phyloP scores from a whole-genome alignment of 1,140 invertebrate species.

The Diachasmimorpha longicaudata region DNA sequence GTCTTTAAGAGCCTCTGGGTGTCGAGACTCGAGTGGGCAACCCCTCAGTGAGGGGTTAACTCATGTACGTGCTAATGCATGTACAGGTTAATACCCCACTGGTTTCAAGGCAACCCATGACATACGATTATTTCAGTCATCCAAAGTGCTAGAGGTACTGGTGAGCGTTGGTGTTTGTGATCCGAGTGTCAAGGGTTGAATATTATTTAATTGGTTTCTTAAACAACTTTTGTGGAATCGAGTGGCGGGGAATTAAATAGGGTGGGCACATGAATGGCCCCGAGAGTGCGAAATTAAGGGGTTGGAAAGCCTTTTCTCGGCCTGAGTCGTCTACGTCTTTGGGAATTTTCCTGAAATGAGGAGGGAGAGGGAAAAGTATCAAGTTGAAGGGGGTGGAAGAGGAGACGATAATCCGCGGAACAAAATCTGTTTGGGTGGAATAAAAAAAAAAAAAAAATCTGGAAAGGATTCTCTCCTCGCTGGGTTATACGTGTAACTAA shows the following conservation, averaged over 20 bases:
- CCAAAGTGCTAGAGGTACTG: not conserved
- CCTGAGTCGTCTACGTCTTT: not conserved
- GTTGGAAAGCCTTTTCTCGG: not conserved
- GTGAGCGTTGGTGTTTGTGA: not conserved
- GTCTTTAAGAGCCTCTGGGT: constrained; percentile 21
- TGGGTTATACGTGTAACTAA: constrained; percentile 7
- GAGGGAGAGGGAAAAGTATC: constrained; percentile 5
- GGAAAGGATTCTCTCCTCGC: constrained; percentile 29
- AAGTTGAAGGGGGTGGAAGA: not conserved
- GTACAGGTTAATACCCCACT: not conserved
- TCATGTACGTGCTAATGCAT: constrained; percentile 16
- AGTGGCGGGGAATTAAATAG: constrained; percentile 16
- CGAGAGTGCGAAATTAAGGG: not conserved
- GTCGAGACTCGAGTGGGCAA: not conserved
- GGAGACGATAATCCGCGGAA: constrained; percentile 21
- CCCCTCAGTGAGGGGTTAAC: not conserved
- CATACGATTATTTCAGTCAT: not conserved
- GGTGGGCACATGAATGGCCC: not conserved
- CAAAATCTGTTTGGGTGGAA: constrained; percentile 39
- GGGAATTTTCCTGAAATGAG: not conserved
- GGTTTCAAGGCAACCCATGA: not conserved
- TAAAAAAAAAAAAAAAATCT: not conserved
- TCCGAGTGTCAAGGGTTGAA: constrained; percentile 29
- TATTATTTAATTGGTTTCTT: constrained; percentile 46
- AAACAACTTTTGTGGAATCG: constrained; percentile 33